A percentile compares a stretch with the other conserved stretches of the same genome.
These are phyloP conservation scores for Nymphalis polychloros DNA, from an alignment of 2,888 invertebrate genomes.

Conservation along the genomic window DNA sequence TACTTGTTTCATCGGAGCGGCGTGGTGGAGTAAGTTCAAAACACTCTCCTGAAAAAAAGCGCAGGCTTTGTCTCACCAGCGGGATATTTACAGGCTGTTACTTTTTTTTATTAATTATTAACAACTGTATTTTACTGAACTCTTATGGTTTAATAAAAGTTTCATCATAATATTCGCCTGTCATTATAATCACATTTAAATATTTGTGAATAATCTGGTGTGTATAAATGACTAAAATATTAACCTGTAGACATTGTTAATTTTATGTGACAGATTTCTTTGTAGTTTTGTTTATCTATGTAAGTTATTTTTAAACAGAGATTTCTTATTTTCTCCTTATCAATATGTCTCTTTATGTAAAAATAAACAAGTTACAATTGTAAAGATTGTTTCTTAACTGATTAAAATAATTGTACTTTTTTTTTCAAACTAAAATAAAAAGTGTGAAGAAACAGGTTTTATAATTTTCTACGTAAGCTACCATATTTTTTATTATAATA, in stretches of 20 bases:
- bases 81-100: too few relatives aligned
- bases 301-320: constrained; percentile 8
- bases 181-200: constrained; percentile 25
- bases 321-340: constrained; percentile 4
- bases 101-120: too few relatives aligned
- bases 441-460: neutral
- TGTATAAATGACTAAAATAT: constrained; percentile 14
- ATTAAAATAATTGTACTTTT: neutral
- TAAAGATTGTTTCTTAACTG: neutral
- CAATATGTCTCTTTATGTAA: neutral
- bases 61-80: too few relatives aligned
- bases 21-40: too few relatives aligned
- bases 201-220: constrained; percentile 24
- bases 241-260: constrained; percentile 9
- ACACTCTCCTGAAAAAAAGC: too few relatives aligned
- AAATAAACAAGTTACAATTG: neutral
- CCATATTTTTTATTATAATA: neutral
- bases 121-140: neutral
- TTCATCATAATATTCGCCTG: neutral
- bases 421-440: neutral
- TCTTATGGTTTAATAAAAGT: neutral
- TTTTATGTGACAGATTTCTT: constrained; percentile 21
- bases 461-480: neutral
- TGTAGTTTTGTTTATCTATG: neutral
- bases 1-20: too few relatives aligned